Percentiles rank a stretch among this genome's conserved stretches.
Evolutionary conservation across 2,113 vertebrate species (phyloP).

Genomic region (Chloropsis hardwickii): DNA sequence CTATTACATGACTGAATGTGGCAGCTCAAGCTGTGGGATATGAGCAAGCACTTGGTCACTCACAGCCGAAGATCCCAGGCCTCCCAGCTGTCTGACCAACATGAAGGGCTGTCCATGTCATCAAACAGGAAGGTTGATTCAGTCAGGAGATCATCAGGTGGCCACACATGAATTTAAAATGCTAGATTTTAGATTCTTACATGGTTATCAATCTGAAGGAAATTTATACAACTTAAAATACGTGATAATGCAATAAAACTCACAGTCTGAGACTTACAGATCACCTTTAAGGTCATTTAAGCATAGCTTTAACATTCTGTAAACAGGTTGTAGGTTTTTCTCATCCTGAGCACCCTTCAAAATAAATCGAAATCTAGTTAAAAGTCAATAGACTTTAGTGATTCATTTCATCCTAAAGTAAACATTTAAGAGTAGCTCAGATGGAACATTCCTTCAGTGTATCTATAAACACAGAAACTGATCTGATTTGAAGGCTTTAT

Average conservation of each 20-base stretch:
- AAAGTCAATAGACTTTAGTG: neutral
- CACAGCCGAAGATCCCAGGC: neutral
- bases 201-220: neutral
- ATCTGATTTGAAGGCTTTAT: neutral
- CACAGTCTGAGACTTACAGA: neutral
- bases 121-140: neutral
- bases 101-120: fast-evolving
- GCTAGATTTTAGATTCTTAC: neutral
- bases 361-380: neutral
- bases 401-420: neutral
- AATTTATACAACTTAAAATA: neutral
- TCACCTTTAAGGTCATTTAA: neutral
- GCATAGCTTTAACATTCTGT: neutral
- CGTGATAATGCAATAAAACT: neutral
- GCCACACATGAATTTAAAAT: neutral
- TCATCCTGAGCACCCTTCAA: neutral
- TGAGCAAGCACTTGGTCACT: neutral
- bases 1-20: neutral
- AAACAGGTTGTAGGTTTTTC: neutral
- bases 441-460: neutral
- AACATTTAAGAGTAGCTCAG: neutral
- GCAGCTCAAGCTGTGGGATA: neutral
- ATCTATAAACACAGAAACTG: neutral
- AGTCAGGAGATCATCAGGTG: neutral
- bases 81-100: neutral